These are phyloP conservation scores for Rhizoglyphus robini DNA, from an alignment of 1,140 invertebrate genomes.

Conservation along the genomic window DNA sequence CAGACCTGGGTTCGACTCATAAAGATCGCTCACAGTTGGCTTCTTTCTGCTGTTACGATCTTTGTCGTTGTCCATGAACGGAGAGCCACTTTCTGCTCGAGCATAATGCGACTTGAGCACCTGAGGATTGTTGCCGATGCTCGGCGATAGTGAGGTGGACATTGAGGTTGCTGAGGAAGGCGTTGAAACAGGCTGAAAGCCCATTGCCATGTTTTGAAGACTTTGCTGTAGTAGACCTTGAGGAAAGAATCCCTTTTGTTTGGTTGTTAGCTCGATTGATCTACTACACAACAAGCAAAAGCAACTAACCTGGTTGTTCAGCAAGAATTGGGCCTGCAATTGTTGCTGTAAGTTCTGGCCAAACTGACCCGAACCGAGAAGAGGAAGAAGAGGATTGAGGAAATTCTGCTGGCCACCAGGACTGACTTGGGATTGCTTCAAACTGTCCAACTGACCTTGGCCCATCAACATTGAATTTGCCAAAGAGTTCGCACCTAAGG, in stretches of 20 bases:
- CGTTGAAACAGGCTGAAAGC: slow-evolving; percentile 38
- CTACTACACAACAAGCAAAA: not conserved
- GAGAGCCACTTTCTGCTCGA: not conserved
- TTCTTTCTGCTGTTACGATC: not conserved
- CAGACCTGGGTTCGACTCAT: not conserved
- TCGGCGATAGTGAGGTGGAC: not conserved
- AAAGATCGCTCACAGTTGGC: not conserved
- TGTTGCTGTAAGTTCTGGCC: slow-evolving; percentile 48
- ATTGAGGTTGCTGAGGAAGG: not conserved
- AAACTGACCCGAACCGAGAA: not conserved
- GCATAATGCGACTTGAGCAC: not conserved
- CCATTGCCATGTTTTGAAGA: slow-evolving; percentile 26
- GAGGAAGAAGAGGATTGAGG: not conserved
- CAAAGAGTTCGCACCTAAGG: not conserved
- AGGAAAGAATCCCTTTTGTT: slow-evolving; percentile 29
- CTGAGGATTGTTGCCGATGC: not conserved
- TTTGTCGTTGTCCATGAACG: not conserved
- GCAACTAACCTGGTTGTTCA: slow-evolving; percentile 57
- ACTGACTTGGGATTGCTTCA: not conserved
- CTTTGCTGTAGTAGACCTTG: slow-evolving; percentile 31
- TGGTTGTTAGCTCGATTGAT: too few relatives aligned
- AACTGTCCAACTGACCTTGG: not conserved
- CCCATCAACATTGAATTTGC: not conserved
- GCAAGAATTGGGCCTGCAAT: slow-evolving; percentile 56
- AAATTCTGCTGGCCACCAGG: not conserved